Base-by-base conservation (phyloP, 2,888 invertebrate species). In the Drosophila neoperkinsi region DNA sequence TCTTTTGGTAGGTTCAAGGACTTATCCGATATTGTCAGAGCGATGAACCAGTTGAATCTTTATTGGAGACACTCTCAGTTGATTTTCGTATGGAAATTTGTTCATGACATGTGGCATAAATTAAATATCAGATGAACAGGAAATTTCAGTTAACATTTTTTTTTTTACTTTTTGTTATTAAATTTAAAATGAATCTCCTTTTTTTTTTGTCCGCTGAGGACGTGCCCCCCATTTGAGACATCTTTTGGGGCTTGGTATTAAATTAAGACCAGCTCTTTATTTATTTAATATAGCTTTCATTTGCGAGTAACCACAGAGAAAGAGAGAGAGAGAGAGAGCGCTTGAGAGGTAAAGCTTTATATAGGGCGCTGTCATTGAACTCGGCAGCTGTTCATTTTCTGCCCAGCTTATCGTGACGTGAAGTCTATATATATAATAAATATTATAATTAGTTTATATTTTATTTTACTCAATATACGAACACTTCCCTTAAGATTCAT, bases 351-450 rank as follows among this genome's bases (percentile, higher is more conserved):
- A 16, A 31, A 31, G 38, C 61, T 56, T 49, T 71, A 78, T 68
- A 71, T 78, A 57, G 77, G 71, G 55, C 81, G 66, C 72, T 72
- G 79, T 79, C 81, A 70, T 77, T 79, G 79, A 80, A 80, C 81
- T 79, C 59, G 43, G 4, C 49, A 46, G 46, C 53, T 71, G 34
- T 58, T 41, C 11, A 46, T 65, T 53, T 28, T 53, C 34, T 28
- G 41, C 16, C 3, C n/a, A 21, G 43, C 65, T 80, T 69, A 69
- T 78, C 65, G 25, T 41, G 34, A 31, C 34, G 33, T 53, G 60
- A 75, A 43, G 49, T 52, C 21, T 6, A 38, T 33, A 25, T 57
- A 53, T 46, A 50, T 53, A 56, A 18, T 11, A 36, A 18, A 50
- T 25, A 33, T 13, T 49, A 60, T 28, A 34, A 6, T 6, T 10